Evolutionary conservation across 2,797 vertebrate genomes (phyloP).

Genomic region (Psittacula echo): DNA sequence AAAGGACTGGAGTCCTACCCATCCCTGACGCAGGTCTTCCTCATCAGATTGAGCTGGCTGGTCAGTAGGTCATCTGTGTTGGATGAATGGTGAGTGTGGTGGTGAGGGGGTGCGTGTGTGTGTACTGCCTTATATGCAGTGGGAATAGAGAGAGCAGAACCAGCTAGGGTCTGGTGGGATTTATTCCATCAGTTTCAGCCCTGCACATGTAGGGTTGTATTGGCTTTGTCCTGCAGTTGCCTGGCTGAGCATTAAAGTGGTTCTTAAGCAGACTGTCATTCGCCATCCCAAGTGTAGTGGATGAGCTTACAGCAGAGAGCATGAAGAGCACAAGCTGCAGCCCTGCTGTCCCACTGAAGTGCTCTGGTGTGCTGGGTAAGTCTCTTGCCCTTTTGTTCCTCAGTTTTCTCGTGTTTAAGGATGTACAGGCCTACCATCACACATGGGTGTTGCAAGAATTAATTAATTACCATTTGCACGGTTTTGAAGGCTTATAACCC

Average conservation of each 20-base stretch:
- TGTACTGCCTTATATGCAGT: accelerated
- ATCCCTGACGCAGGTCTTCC: background rate
- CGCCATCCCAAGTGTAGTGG: accelerated
- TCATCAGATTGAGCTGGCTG: accelerated
- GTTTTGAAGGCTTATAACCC: background rate
- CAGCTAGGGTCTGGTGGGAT: background rate
- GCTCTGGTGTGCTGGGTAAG: background rate
- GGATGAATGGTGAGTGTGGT: accelerated
- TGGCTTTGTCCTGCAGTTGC: background rate
- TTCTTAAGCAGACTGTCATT: background rate
- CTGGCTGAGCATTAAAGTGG: background rate
- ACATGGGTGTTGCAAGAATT: background rate
- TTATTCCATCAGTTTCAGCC: background rate
- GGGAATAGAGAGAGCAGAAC: background rate
- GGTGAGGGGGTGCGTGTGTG: accelerated
- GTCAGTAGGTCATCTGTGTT: accelerated
- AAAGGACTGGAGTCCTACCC: background rate
- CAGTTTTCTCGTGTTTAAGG: background rate
- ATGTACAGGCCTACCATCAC: background rate
- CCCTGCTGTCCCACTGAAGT: background rate
- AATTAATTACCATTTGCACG: background rate
- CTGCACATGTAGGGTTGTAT: accelerated
- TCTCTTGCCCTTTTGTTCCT: constrained; percentile 16
- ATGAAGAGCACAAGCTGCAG: accelerated
- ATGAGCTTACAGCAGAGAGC: background rate